Percentiles rank a stretch among this genome's conserved stretches.
Evolutionary conservation across 37 sponge, comb jelly and placozoan species (phyloP).

Genomic region (Cliona cf. orientalis): DNA sequence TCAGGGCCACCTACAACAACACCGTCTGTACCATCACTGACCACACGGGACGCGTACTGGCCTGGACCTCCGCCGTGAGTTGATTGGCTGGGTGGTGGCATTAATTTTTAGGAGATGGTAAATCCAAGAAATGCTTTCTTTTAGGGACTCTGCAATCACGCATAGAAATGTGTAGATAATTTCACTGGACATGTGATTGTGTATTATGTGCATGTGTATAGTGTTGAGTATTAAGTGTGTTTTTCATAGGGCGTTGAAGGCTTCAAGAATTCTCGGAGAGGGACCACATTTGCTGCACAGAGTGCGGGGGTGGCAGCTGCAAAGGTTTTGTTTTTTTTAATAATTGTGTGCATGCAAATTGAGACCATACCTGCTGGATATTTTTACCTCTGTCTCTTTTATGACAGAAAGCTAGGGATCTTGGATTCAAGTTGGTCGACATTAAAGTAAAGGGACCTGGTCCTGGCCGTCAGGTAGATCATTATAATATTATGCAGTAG

Average conservation of each 20-base stretch:
- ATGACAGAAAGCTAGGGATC: conserved; percentile 45
- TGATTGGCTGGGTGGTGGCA: background rate
- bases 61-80: conserved; percentile 87
- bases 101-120: background rate
- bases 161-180: background rate
- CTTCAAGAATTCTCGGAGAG: conserved; percentile 68
- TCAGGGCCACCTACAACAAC: conserved; percentile 78
- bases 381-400: background rate
- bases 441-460: conserved; percentile 79
- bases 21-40: conserved; percentile 83
- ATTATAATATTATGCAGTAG: too few relatives aligned
- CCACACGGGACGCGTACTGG: conserved; percentile 54
- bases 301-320: conserved; percentile 75
- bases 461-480: conserved; percentile 70
- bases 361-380: background rate
- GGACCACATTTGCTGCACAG: conserved; percentile 87
- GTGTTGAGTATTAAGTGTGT: too few relatives aligned
- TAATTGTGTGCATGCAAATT: background rate
- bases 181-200: background rate
- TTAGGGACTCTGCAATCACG: background rate
- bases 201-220: background rate
- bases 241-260: conserved; percentile 68
- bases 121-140: too few relatives aligned
- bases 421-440: conserved; percentile 47
- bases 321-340: too few relatives aligned